These are phyloP conservation scores for Fulica atra DNA, from an alignment of 2,113 vertebrate genomes.

Conservation along the genomic window DNA sequence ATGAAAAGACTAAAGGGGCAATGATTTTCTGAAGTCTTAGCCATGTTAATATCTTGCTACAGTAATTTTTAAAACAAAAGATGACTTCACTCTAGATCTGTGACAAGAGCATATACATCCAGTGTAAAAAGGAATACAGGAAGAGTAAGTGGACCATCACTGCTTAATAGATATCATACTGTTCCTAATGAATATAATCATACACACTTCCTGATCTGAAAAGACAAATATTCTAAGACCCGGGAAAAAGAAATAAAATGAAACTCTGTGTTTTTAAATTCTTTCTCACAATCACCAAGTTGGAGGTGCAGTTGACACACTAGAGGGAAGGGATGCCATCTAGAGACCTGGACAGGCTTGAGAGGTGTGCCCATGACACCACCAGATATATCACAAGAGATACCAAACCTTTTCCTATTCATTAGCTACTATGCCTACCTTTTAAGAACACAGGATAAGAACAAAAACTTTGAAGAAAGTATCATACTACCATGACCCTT, in stretches of 20 bases:
- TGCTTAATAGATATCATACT: background rate
- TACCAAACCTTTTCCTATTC: background rate
- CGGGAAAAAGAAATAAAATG: background rate
- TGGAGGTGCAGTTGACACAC: too few relatives aligned
- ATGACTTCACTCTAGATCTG: background rate
- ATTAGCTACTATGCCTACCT: background rate
- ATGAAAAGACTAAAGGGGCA: background rate
- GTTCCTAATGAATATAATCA: background rate
- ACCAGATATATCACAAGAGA: background rate
- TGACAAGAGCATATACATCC: background rate
- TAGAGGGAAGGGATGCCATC: too few relatives aligned
- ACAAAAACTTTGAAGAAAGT: background rate
- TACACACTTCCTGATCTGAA: background rate
- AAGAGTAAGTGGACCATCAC: background rate
- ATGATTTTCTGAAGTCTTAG: background rate
- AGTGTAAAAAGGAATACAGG: background rate
- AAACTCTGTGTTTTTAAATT: background rate
- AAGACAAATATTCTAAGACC: background rate
- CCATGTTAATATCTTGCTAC: background rate
- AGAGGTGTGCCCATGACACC: background rate
- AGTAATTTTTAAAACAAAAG: background rate
- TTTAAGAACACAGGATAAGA: background rate
- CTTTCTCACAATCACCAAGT: background rate
- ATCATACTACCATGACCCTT: background rate
- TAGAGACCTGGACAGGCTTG: too few relatives aligned